A percentile compares a stretch with the other conserved stretches of the same genome.
phyloP scores from a whole-genome alignment of 1,140 invertebrate species.

The Achatina immaculata region DNA sequence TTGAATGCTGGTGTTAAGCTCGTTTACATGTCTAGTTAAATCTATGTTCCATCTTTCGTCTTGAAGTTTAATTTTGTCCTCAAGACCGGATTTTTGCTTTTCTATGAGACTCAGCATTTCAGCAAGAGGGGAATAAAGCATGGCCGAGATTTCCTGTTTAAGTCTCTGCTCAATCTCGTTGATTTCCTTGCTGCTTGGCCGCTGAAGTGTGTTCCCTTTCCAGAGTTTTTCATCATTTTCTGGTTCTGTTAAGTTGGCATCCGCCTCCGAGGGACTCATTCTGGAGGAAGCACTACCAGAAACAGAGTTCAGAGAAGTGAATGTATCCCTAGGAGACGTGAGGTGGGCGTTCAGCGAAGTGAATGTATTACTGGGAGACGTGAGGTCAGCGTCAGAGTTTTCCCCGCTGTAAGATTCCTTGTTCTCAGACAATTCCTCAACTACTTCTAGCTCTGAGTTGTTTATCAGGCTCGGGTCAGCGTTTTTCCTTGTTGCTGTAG shows the following conservation, averaged over 20 bases:
- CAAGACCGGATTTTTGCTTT: slow-evolving; percentile 34
- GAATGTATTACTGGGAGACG: background rate
- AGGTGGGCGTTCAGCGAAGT: background rate
- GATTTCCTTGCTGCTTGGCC: slow-evolving; percentile 1
- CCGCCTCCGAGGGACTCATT: background rate
- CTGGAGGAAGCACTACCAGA: slow-evolving; percentile 25
- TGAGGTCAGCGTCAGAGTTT: background rate
- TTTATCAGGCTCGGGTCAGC: background rate
- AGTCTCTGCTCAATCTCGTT: slow-evolving; percentile 37
- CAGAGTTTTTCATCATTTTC: background rate
- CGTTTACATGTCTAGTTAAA: background rate
- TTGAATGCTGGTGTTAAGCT: slow-evolving; percentile 17
- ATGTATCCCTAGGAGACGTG: background rate
- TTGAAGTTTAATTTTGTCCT: slow-evolving; percentile 28
- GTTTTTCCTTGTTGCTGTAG: background rate
- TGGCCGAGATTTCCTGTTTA: slow-evolving; percentile 35
- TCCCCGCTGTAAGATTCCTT: slow-evolving; percentile 36
- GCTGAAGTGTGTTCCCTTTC: slow-evolving; percentile 30
- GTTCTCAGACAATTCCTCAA: slow-evolving; percentile 28
- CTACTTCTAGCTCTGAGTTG: background rate
- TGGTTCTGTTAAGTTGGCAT: background rate
- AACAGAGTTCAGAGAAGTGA: background rate
- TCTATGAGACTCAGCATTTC: slow-evolving; percentile 41
- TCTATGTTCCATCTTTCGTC: slow-evolving; percentile 14
- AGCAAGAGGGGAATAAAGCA: slow-evolving; percentile 42